Base-by-base conservation (phyloP, 2,888 invertebrate genomes). In the Acleris literana region DNA sequence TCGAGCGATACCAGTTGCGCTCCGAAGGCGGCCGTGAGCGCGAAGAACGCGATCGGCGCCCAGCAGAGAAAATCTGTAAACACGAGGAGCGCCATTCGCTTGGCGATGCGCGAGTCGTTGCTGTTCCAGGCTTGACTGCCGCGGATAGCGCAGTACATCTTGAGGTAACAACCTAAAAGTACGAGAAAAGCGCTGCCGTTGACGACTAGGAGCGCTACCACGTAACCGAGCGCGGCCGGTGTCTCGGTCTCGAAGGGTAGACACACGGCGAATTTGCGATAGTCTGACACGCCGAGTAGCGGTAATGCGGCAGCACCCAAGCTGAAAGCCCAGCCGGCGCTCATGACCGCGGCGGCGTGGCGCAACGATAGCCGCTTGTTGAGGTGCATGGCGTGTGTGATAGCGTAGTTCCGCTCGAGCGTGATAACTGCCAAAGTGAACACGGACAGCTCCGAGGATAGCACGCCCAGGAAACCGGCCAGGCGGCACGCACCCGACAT, bases 11-110 rank as follows among this genome's bases (percentile, higher is more conserved):
- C 97, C 57, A 99, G 93, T 69, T 97, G 97, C 71, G 96, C 93
- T 11, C 99, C 99, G 83, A 98, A 97, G 7, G 98, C 97, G 18
- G 99, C 98, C 0, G 98, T 98, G 46, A 99, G 93, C 6, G 98
- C 97, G 85, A 98, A 97, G 88, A 99, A 98, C 1, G 99, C 98
- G 71, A 99, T 98, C 0, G 99, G 99, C 3, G 98, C 97, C 99
- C 99, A 99, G 92, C 99, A 99, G 55, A 99, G 93, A 81, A 99
- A 98, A 87, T 99, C 99, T 0, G 99, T 99, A 86, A 99, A 98
- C 3, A 99, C 99, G 64, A 99, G 93, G 52, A 99, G 90, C 0
- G 99, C 98, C 99, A 99, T 99, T 49, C 98, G 94, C 86, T 98
- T 98, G 52, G 99, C 99, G 75, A 99, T 98, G 62, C 98, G 94